Conservation (phyloP, 2,797 vertebrate genomes). For the Semaprochilodus insignis region DNA sequence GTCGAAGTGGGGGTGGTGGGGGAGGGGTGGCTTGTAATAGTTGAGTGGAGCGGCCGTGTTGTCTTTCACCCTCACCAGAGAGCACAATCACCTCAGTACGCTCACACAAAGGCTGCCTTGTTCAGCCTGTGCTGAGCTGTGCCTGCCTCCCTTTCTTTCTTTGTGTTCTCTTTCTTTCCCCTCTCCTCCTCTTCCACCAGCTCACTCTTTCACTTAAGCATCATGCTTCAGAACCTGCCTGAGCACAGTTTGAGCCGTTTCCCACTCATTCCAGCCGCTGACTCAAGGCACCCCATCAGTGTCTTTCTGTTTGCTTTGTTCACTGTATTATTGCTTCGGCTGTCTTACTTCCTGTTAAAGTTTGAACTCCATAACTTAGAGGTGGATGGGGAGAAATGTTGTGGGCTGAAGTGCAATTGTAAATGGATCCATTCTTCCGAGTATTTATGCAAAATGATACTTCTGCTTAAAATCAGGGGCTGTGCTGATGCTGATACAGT, state of each 20-base stretch:
- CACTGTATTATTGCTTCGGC: neutral
- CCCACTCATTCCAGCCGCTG: neutral
- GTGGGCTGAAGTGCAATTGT: no score
- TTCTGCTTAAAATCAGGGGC: no score
- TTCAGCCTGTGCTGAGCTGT: constrained; percentile 34
- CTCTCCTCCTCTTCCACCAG: constrained; percentile 8
- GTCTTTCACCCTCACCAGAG: constrained; percentile 43
- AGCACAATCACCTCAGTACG: constrained; percentile 42
- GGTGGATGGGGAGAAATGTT: no score
- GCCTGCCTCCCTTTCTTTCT: constrained; percentile 38
- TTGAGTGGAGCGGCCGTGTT: constrained; percentile 35
- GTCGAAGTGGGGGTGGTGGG: neutral
- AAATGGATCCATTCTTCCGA: no score
- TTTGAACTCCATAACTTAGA: no score
- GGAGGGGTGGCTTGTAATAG: constrained; percentile 1
- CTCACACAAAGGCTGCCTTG: constrained; percentile 51
- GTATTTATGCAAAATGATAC: no score
- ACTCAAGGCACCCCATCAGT: neutral
- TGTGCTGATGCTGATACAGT: no score
- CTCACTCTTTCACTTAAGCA: neutral
- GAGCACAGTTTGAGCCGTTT: neutral
- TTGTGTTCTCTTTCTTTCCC: constrained; percentile 20
- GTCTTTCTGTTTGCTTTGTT: neutral
- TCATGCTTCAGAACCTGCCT: constrained; percentile 9
- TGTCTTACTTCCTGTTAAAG: no score